These are phyloP conservation scores for Lytechinus pictus DNA, from an alignment of 35 echinoderm and acorn worm species.

Conservation along the genomic window DNA sequence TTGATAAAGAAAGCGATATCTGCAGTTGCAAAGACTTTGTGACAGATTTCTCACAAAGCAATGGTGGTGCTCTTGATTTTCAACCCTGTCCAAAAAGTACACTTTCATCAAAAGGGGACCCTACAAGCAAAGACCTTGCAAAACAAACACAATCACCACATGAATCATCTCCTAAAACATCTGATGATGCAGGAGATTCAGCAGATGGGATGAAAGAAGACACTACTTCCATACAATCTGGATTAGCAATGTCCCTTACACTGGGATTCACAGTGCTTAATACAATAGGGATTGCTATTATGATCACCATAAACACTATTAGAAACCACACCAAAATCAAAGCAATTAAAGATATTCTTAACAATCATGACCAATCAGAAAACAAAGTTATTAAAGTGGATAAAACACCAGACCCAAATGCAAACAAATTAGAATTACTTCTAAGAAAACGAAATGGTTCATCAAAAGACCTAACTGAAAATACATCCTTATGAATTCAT, in stretches of 20 bases:
- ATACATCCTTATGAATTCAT: too few species aligned
- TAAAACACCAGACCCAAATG: not conserved
- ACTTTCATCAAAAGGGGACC: not conserved
- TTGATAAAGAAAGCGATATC: not conserved
- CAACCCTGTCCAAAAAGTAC: not conserved
- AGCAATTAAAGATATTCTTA: not conserved
- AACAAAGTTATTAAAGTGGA: not conserved
- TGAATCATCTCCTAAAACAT: not conserved
- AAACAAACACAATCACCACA: not conserved
- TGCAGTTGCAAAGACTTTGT: slow-evolving; percentile 18
- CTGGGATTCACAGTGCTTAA: not conserved
- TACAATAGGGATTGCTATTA: not conserved
- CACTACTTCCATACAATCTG: not conserved
- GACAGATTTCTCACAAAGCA: not conserved
- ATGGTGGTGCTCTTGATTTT: not conserved
- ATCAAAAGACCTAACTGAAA: too few species aligned
- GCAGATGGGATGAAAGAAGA: too few species aligned
- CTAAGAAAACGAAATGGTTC: not conserved
- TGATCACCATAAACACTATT: not conserved
- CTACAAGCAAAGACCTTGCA: not conserved
- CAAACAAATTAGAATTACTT: not conserved
- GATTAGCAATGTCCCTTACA: not conserved
- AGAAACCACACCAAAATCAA: not conserved
- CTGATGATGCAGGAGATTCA: not conserved
- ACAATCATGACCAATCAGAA: not conserved